Evolutionary conservation across 1,140 invertebrate genomes (phyloP), one percentile per base, ranked within the genome.

Genomic region (Drosophila chauvacae): DNA sequence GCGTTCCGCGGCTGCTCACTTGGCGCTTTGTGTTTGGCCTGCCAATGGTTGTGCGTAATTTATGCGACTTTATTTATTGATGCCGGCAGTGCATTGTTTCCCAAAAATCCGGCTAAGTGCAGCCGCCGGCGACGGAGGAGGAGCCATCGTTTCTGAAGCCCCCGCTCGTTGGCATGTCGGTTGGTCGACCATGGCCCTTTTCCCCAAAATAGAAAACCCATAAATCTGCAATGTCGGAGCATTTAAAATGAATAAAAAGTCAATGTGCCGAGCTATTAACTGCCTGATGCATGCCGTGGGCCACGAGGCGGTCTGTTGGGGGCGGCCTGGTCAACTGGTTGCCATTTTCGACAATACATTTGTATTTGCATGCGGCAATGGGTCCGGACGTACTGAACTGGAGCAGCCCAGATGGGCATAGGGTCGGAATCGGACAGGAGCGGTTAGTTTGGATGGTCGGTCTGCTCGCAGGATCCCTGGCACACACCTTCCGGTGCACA

Each of bases 241-340:
- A 84, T 87, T 87, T 87, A 88, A 87, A 87, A 87, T 87, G 84
- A 87, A 88, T 87, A 87, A 88, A 87, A 87, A 87, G 84, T 87
- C 84, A 88, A 87, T 87, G 84, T 87, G 84, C 85, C 84, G 85
- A 87, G 84, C 84, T 87, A 87, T 87, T 87, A 87, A 87, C 84
- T 87, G 84, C 84, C 84, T 85, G 85, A 84, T 84, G 73, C 84
- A 84, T 77, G 77, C 80, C 73, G 65, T 70, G 71, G 62, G 64
- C 37, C 47, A 39, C 23, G 30, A 41, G 62, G 37, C 7, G 14
- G 39, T n/a, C 30, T 26, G 14, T 23, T 18, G 37, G 44, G 48
- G 44, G 55, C 53, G 53, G 57, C 44, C 51, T 69, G 74, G 83
- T 75, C 83, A 78, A 82, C 75, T 84, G 82, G 71, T 87, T 75